A percentile compares a stretch with the other conserved stretches of the same genome.
Evolutionary conservation across 2,113 vertebrate genomes (phyloP).

Genomic region (Ellobius talpinus): DNA sequence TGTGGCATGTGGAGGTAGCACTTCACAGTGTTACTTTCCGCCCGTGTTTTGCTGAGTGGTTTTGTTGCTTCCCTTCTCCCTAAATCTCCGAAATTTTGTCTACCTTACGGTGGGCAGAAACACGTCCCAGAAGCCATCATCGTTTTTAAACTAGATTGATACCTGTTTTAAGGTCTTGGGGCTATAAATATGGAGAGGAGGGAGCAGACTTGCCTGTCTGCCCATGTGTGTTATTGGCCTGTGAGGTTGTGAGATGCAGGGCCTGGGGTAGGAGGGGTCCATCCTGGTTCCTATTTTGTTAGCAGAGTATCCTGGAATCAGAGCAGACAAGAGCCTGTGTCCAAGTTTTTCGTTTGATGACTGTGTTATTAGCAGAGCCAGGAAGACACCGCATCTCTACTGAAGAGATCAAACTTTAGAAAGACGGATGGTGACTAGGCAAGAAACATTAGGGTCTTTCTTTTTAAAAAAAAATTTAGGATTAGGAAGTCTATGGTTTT

Average conservation of each 20-base stretch:
- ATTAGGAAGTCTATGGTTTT: not conserved
- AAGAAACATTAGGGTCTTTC: not conserved
- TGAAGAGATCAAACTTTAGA: not conserved
- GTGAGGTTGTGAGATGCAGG: not conserved
- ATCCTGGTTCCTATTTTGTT: not conserved
- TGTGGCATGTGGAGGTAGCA: not conserved
- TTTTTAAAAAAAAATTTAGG: not conserved
- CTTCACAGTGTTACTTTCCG: no score
- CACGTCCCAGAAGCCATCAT: accelerated
- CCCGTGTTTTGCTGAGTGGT: not conserved
- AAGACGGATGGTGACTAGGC: not conserved
- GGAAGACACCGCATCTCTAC: not conserved
- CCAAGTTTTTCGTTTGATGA: not conserved
- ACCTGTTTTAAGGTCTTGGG: not conserved
- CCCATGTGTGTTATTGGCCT: no score
- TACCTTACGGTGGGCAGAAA: not conserved
- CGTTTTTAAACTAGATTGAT: not conserved
- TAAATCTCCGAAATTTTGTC: not conserved
- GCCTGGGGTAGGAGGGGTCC: not conserved
- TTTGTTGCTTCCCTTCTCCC: not conserved
- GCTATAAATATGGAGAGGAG: not conserved
- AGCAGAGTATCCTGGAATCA: not conserved
- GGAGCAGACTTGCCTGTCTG: not conserved
- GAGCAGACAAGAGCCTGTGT: accelerated
- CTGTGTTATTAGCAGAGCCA: not conserved